Base-by-base conservation (phyloP, 2,888 invertebrate genomes). In the Pandemis heparana region DNA sequence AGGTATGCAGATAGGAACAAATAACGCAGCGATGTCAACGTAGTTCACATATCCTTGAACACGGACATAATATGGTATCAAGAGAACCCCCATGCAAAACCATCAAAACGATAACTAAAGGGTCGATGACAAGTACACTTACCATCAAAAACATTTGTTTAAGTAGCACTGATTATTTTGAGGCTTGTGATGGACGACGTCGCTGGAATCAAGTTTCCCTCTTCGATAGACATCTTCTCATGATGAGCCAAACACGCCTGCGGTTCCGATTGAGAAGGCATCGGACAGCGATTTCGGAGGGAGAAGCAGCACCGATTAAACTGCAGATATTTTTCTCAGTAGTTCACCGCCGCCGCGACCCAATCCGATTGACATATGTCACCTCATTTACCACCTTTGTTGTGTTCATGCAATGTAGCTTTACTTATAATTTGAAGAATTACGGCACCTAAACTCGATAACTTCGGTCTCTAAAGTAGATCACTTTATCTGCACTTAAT, bases 101-200 rank as follows among this genome's bases (percentile, higher is more conserved):
- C 75, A 59, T 75, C 71, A 70, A 73, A 70, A 71, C 75, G 62
- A 67, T 68, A 75, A 43, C 53, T 64, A 43, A 71, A 81, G 79
- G 77, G 80, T 82, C 87, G 82, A 86, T 83, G 81, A 76, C 79
- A 78, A 78, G 77, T 79, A 79, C 84, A 89, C 89, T 89, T 89
- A 89, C 89, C 89, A 83, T 81, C 78, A 69, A 79, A 72, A 80
- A 77, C 76, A 79, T 79, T 79, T 32, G 43, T 46, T 41, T 43
- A 53, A 70, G 46, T 60, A 51, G 60, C 38, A 72, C 68, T 60
- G 51, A 51, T 65, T 60, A 65, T 60, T 70, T 65, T 70, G 69
- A 41, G 48, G 65, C 60, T 65, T 70, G 60, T 56, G n/a, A 18
- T 32, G 62, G 32, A 67, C 12, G 48, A 51, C 75, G 46, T 75